Conservation (phyloP, 2,888 invertebrate species). For the Alloplasta piceator region DNA sequence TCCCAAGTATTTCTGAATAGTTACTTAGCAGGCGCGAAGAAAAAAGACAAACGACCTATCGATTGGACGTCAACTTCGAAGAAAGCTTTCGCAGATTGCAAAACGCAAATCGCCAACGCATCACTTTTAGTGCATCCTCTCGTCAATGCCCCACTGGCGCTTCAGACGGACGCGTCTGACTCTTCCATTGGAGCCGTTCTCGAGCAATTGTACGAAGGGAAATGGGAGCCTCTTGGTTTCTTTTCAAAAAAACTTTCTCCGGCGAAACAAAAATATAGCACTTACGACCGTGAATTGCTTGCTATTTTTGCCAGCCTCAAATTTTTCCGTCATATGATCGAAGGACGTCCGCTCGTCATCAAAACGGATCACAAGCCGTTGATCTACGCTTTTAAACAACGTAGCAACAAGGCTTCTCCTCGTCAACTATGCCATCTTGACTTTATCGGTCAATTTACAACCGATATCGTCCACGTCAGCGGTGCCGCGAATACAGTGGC, state of each 20-base stretch:
- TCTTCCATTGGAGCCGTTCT: conserved; percentile 33
- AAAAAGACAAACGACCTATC: conserved; percentile 5
- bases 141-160: conserved; percentile 27
- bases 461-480: conserved; percentile 54
- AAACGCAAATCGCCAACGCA: conserved; percentile 9
- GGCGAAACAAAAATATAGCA: conserved; percentile 7
- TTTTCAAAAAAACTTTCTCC: conserved; percentile 33
- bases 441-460: conserved; percentile 60
- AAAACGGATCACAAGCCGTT: conserved; percentile 50
- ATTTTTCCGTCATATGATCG: conserved; percentile 23
- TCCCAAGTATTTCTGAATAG: conserved; percentile 2
- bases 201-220: conserved; percentile 6
- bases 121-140: conserved; percentile 5
- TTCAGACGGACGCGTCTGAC: conserved; percentile 33
- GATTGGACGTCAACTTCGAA: not conserved
- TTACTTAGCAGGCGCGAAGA: not conserved
- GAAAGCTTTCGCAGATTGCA: conserved; percentile 10
- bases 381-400: conserved; percentile 26
- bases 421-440: conserved; percentile 46
- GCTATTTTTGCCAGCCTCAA: conserved; percentile 24
- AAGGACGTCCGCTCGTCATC: conserved; percentile 18
- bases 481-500: conserved; percentile 65
- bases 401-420: conserved; percentile 25
- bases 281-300: conserved; percentile 61
- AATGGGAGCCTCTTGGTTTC: conserved; percentile 18